Conservation (phyloP, 2,888 invertebrate genomes). For the Cheilosia soror region DNA sequence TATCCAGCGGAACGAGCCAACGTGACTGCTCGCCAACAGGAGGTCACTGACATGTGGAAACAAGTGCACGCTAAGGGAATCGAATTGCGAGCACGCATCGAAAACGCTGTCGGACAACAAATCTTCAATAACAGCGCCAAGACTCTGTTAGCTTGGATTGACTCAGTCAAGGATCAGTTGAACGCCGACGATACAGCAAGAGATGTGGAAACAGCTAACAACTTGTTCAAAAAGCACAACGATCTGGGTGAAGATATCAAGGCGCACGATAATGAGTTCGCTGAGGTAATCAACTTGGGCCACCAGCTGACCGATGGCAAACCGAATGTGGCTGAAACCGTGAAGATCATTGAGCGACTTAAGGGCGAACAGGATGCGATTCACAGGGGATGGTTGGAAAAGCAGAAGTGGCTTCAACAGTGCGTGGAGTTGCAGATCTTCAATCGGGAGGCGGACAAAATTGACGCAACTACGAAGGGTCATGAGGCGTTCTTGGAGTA, state of each 20-base stretch:
- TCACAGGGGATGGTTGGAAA: slow-evolving; percentile 92
- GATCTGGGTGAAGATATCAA: slow-evolving; percentile 96
- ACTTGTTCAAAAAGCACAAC: slow-evolving; percentile 93
- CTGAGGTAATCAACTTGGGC: slow-evolving; percentile 92
- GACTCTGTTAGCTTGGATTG: slow-evolving; percentile 92
- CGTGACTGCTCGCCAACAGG: slow-evolving; percentile 92
- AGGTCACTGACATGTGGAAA: slow-evolving; percentile 95
- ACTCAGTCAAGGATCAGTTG: slow-evolving; percentile 90
- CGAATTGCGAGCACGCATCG: slow-evolving; percentile 92
- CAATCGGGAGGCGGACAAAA: slow-evolving; percentile 98
- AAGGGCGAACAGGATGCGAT: slow-evolving; percentile 91
- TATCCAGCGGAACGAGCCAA: slow-evolving; percentile 96
- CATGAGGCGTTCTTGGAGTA: slow-evolving; percentile 97
- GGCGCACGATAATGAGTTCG: slow-evolving; percentile 94
- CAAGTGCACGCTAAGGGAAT: slow-evolving; percentile 93
- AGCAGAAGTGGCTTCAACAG: slow-evolving; percentile 93
- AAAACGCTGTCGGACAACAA: slow-evolving; percentile 97
- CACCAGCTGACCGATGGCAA: slow-evolving; percentile 90
- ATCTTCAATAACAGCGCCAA: slow-evolving; percentile 88
- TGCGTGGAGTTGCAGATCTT: slow-evolving; percentile 95
- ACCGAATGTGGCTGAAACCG: slow-evolving; percentile 90
- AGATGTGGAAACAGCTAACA: slow-evolving; percentile 97
- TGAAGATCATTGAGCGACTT: slow-evolving; percentile 89
- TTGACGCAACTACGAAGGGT: slow-evolving; percentile 96
- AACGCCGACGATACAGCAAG: slow-evolving; percentile 91